phyloP scores from a whole-genome alignment of 2,888 invertebrate species.

The Heliconius ismenius region DNA sequence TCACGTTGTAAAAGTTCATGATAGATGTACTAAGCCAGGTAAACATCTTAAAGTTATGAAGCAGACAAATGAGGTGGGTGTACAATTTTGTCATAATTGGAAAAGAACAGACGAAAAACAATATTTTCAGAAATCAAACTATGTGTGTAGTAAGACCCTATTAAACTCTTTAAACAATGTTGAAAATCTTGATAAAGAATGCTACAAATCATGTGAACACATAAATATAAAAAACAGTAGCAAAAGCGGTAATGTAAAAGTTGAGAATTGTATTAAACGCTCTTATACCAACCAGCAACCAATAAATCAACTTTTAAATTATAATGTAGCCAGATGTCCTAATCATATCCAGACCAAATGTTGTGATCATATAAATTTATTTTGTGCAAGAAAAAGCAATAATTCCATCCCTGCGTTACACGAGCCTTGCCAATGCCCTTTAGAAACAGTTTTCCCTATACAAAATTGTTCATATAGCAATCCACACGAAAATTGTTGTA shows the following conservation, averaged over 20 bases:
- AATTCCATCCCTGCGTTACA: not conserved
- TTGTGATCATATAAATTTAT: not conserved
- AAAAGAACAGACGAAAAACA: not conserved
- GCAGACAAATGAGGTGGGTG: conserved; percentile 2
- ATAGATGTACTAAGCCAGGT: conserved; percentile 11
- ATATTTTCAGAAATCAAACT: conserved; percentile 1
- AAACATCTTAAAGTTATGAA: not conserved
- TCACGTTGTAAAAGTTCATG: conserved; percentile 4
- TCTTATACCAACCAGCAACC: not conserved
- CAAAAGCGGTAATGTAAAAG: not conserved
- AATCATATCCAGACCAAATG: not conserved
- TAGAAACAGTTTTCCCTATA: not conserved
- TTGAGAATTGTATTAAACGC: not conserved
- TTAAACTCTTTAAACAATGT: not conserved
- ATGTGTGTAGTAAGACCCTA: not conserved
- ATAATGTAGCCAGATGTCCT: not conserved
- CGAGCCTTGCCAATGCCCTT: not conserved
- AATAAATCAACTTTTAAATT: not conserved
- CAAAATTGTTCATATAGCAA: not conserved
- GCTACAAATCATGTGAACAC: not conserved
- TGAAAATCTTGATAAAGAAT: conserved; percentile 7
- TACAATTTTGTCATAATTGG: not conserved
- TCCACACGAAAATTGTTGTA: not conserved
- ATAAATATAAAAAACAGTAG: not conserved
- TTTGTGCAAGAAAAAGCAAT: not conserved